Evolutionary conservation across 2,797 vertebrate genomes (phyloP), one percentile per base, ranked within the genome.

Genomic region (Neosilurus hyrtlii): DNA sequence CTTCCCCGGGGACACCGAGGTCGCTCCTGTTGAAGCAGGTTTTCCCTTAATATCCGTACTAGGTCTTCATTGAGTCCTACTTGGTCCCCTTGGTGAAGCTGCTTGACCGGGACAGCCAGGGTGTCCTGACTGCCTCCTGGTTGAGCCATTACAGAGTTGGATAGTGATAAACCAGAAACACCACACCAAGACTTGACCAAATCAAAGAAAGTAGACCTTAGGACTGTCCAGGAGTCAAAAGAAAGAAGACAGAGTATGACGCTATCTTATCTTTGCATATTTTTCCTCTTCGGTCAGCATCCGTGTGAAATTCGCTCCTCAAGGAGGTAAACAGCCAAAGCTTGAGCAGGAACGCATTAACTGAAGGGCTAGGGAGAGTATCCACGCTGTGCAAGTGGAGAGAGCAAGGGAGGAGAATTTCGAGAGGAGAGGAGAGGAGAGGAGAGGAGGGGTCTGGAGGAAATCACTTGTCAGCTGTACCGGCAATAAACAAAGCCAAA

Each of bases 11-110:
- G 88, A 65, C 93, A 90, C 75, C 94, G 95, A 56, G 94, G 91
- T 89, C 95, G 96, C 86, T 98, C 97, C 0, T 97, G 95, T 90
- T 97, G 96, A 92, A 99, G 96, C 93, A 99, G 92, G 94, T 98
- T 99, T 92, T 99, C 97, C 90, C 94, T 92, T 88, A 99, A 91
- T 86, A 97, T 97, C 90, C 97, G 97, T 89, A 99, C 96, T 83
- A 99, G 94, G 90, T 98, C 97, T 93, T 98, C 96, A 2, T 97
- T 98, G 88, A 99, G 90, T 88, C 95, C 96, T 0, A 95, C 94
- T 90, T 97, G 97, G 65, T 88, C 84, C 18, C 83, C 83, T 11
- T 86, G 84, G 22, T 84, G 86, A 7, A 83, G 74, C 83, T 85
- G 85, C 91, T 96, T 96, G 86, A 96, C 95, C 57, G 97, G 94